Evolutionary conservation across 2,888 invertebrate species (phyloP).

Genomic region (Amaurobius ferox): DNA sequence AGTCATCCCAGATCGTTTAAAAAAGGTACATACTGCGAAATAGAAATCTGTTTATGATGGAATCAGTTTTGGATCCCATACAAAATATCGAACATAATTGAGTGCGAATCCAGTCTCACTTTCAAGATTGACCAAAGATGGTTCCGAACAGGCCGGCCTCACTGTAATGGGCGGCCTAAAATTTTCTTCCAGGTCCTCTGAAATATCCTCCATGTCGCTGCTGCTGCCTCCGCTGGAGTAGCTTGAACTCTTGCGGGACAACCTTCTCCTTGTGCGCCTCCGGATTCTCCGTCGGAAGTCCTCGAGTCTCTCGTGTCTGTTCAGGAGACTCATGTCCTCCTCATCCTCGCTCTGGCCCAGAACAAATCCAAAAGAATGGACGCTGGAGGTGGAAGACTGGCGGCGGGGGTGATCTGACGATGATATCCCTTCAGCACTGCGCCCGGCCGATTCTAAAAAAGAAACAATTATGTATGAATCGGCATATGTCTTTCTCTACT

Average conservation of each 20-base stretch:
- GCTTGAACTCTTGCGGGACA: conserved; percentile 31
- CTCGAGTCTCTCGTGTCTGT: conserved; percentile 52
- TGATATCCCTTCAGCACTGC: no score
- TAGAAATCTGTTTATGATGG: no score
- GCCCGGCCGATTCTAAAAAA: no score
- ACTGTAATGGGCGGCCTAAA: background rate
- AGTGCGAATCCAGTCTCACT: background rate
- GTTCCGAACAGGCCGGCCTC: conserved; percentile 69
- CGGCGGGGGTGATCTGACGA: background rate
- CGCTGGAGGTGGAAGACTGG: background rate
- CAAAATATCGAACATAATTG: no score
- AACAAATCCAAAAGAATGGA: conserved; percentile 56
- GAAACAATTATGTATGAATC: no score
- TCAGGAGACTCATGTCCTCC: background rate
- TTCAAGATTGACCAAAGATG: conserved; percentile 34
- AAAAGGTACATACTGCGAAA: no score
- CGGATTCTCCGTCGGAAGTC: conserved; percentile 61
- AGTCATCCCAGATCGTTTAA: no score
- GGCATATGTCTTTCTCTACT: no score
- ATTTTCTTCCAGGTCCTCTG: conserved; percentile 58
- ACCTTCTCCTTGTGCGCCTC: conserved; percentile 31
- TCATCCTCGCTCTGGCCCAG: conserved; percentile 37
- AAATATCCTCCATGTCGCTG: conserved; percentile 73
- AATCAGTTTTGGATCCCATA: no score
- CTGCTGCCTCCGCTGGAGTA: conserved; percentile 31